phyloP scores from a whole-genome alignment of 37 sponge, comb jelly and placozoan species.

The Oopsacas minuta region DNA sequence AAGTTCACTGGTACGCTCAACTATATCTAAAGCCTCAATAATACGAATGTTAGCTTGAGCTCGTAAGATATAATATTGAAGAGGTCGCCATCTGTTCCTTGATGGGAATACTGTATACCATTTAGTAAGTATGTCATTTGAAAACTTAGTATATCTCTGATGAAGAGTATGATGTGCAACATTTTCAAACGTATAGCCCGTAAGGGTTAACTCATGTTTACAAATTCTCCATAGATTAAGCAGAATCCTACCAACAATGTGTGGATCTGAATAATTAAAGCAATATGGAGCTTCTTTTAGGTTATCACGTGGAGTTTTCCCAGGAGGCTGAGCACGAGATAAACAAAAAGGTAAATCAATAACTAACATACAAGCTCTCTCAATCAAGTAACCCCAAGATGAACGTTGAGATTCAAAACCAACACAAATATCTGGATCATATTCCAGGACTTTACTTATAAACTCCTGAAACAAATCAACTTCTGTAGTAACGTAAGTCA shows the following conservation, averaged over 20 bases:
- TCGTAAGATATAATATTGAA: slow-evolving; percentile 63
- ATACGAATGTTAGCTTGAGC: slow-evolving; percentile 51
- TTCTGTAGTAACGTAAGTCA: background rate
- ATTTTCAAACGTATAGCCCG: slow-evolving; percentile 71
- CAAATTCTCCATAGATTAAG: slow-evolving; percentile 74
- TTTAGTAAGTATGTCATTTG: slow-evolving; percentile 40
- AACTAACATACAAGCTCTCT: slow-evolving; percentile 36
- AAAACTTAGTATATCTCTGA: slow-evolving; percentile 53
- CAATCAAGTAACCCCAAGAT: slow-evolving; percentile 89
- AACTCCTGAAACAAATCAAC: slow-evolving; percentile 2
- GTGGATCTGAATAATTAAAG: slow-evolving; percentile 16
- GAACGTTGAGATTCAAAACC: slow-evolving; percentile 68
- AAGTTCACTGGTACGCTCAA: slow-evolving; percentile 90
- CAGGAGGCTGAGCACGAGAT: slow-evolving; percentile 5
- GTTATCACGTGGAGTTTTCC: background rate
- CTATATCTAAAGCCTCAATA: slow-evolving; percentile 65
- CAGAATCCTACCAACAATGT: slow-evolving; percentile 59
- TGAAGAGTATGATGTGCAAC: slow-evolving; percentile 75
- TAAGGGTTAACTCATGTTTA: slow-evolving; percentile 66
- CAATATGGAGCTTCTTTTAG: background rate
- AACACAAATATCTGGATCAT: slow-evolving; percentile 80
- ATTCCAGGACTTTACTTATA: background rate
- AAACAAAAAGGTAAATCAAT: slow-evolving; percentile 16
- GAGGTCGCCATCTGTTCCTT: slow-evolving; percentile 30
- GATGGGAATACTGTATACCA: slow-evolving; percentile 39